Evolutionary conservation across 2,797 vertebrate species (phyloP).

Genomic region (Sebastolobus alascanus): DNA sequence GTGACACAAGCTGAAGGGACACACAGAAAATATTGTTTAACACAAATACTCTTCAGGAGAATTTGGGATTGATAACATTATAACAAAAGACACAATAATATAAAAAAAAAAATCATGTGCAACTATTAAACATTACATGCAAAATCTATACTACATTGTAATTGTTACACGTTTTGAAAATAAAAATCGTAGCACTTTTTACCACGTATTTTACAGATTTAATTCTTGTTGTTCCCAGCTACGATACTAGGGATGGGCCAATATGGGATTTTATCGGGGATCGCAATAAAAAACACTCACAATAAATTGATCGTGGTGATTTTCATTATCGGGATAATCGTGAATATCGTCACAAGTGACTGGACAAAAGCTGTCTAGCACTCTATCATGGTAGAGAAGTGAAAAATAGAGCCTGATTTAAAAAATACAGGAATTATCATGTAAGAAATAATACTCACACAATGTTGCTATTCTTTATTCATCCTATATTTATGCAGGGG

Average conservation of each 20-base stretch:
- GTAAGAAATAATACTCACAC: too few relatives aligned
- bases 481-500: too few relatives aligned
- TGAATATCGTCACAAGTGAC: too few relatives aligned
- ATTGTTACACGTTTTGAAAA: not conserved
- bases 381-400: too few relatives aligned
- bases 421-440: too few relatives aligned
- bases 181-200: not conserved
- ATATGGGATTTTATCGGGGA: too few relatives aligned
- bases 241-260: not conserved
- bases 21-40: slow-evolving; percentile 22
- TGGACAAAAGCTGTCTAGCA: too few relatives aligned
- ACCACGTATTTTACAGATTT: not conserved
- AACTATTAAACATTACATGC: not conserved
- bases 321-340: too few relatives aligned
- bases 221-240: not conserved
- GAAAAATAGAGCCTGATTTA: too few relatives aligned
- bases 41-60: not conserved
- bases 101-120: not conserved
- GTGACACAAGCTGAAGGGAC: slow-evolving; percentile 91
- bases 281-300: too few relatives aligned
- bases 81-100: not conserved
- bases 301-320: too few relatives aligned
- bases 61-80: not conserved
- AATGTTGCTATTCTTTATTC: too few relatives aligned
- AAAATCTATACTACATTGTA: not conserved